Base-by-base conservation (phyloP, 1,140 invertebrate species). In the Heliconius melpomene region DNA sequence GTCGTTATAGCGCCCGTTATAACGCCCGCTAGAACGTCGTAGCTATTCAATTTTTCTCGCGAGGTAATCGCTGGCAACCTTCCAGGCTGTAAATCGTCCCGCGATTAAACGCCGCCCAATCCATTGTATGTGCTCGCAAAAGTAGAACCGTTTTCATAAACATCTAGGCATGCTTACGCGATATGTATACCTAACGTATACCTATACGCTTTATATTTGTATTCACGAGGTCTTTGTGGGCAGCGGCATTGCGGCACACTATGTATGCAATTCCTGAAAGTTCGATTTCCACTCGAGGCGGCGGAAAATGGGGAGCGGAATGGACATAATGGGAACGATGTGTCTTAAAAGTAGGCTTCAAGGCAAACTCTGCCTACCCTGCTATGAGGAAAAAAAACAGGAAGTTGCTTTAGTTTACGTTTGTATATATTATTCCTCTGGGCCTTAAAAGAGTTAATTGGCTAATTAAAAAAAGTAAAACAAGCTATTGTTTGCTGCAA, bases 31-130 rank as follows among this genome's bases (percentile, higher is more conserved):
- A 66, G n/a, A 66, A 26, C 60, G 23, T 66, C 23, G 60, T 66
- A 66, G 60, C 23, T 66, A 66, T 66, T 66, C 60, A 66, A 66
- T 66, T 66, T 66, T 66, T 66, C 60, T 66, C 60, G 60, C 60
- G 60, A 66, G 60, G 60, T 66, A 66, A 66, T 66, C 60, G 60
- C 60, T 66, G 60, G 60, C 60, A 66, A 66, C 23, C 26, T 66
- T 66, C 60, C 60, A 66, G 60, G 60, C 60, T 29, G 60, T 66
- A 66, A 66, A 66, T 66, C 60, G 60, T 66, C 11, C 60, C 60
- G 23, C 60, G 60, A 66, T 66, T 66, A 66, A 66, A 66, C 60
- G 23, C 60, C 60, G 26, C 26, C 60, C 60, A 66, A 66, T 66
- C 60, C 26, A 66, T 66, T 66, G 60, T 66, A 29, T 29, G 60